Percentiles rank a stretch among this genome's conserved stretches.
Evolutionary conservation across 2,888 invertebrate genomes (phyloP).

Genomic region (Fissipunctia ypsillon): DNA sequence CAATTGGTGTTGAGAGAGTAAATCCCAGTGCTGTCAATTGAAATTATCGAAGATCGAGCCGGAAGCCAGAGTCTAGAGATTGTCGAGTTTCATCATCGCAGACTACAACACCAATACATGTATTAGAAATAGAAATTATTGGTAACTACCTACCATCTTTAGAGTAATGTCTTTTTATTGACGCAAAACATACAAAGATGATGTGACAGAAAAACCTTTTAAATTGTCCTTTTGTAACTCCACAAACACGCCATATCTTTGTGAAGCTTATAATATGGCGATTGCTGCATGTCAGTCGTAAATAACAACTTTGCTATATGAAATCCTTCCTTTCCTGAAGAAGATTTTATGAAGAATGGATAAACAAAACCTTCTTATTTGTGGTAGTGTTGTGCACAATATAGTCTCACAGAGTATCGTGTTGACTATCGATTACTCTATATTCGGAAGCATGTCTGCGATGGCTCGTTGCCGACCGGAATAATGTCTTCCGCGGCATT

Average conservation of each 20-base stretch:
- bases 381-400: conserved; percentile 44
- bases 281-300: neutral
- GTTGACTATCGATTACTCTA: conserved; percentile 62
- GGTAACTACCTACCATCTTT: neutral
- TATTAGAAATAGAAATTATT: neutral
- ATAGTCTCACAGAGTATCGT: conserved; percentile 35
- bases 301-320: neutral
- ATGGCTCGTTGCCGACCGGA: conserved; percentile 63
- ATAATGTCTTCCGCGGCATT: conserved; percentile 67
- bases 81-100: conserved; percentile 36
- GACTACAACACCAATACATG: conserved; percentile 9
- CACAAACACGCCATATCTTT: neutral
- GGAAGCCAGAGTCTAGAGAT: conserved; percentile 39
- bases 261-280: neutral
- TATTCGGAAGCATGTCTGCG: conserved; percentile 67
- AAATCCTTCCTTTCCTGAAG: neutral
- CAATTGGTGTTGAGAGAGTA: conserved; percentile 51
- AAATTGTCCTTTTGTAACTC: neutral
- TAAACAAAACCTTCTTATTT: conserved; percentile 27
- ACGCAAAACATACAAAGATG: neutral
- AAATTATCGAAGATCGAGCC: conserved; percentile 55
- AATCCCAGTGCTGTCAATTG: conserved; percentile 53
- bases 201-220: neutral
- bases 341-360: conserved; percentile 9
- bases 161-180: neutral